Base-by-base conservation (phyloP, 2,797 vertebrate genomes). In the Cirrhinus mrigala region DNA sequence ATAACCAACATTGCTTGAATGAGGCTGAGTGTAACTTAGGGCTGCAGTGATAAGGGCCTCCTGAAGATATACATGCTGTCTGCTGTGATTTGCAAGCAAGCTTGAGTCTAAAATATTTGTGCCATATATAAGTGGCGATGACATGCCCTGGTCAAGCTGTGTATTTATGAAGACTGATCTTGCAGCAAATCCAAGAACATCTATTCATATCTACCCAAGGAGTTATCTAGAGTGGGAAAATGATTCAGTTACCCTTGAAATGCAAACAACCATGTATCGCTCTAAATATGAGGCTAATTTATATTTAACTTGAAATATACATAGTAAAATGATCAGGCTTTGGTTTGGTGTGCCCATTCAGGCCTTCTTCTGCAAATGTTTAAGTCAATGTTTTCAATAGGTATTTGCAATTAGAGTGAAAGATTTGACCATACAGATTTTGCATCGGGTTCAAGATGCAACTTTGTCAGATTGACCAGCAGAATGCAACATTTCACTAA, bases 1-100 rank as follows among this genome's bases (percentile, higher is more conserved):
- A 88, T 88, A 82, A 62, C 69, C 64, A 81, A 75, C 85, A 84
- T 89, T 80, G 85, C 77, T 81, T 82, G n/a, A 84, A 88, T 74
- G 56, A 81, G 83, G 62, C 70, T 70, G 46, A 87, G 86, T 86
- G 84, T 86, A 84, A 82, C 84, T 85, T 84, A 71, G 33, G 79
- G 73, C 79, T 33, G 78, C 66, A 48, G 64, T 80, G 81, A 79
- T 86, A 80, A 84, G 80, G 29, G 70, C 77, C 56, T 66, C 52
- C 81, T 40, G 8, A 68, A 84, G 86, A 84, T 84, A 87, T 37
- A 56, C 80, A 79, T 73, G 54, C 54, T 83, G 48, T 79, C 68
- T 68, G 20, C 20, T 68, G 1, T 75, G 60, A 87, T 80, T 84
- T 83, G 62, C 62, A 74, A 64, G 62, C 68, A 77, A 68, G 82